Percentiles rank a stretch among this genome's conserved stretches.
phyloP scores from a whole-genome alignment of 2,113 vertebrate species.

The Scatophagus argus region DNA sequence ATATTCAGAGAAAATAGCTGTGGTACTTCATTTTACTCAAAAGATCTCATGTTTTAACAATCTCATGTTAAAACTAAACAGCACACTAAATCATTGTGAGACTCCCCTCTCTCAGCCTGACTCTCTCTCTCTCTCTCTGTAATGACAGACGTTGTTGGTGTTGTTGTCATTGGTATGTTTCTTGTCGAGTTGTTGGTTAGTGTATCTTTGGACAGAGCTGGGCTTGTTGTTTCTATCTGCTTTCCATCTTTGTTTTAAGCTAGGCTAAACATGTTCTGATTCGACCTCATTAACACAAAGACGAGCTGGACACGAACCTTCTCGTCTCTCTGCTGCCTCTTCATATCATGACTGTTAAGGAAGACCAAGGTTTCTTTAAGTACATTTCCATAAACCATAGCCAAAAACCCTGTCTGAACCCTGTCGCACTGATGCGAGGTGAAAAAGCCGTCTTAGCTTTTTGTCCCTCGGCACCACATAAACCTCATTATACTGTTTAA shows the following conservation, averaged over 20 bases:
- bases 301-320: not conserved
- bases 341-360: not conserved
- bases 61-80: too few species aligned
- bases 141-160: too few species aligned
- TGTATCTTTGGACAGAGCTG: not conserved
- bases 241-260: not conserved
- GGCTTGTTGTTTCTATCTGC: not conserved
- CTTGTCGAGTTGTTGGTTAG: not conserved
- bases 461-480: constrained; percentile 37
- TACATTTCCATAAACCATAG: not conserved
- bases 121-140: too few species aligned
- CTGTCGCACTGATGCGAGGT: not conserved
- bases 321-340: not conserved
- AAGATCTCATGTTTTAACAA: too few species aligned
- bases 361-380: not conserved
- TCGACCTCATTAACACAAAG: not conserved
- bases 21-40: too few species aligned
- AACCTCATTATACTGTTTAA: constrained; percentile 57
- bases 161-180: too few species aligned
- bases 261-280: not conserved
- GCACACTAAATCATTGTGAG: too few species aligned
- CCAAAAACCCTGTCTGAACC: not conserved
- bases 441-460: constrained; percentile 21
- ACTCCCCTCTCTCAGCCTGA: too few species aligned
- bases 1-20: too few species aligned